Evolutionary conservation across 2,888 invertebrate species (phyloP).

Genomic region (Hyposoter dolosus): DNA sequence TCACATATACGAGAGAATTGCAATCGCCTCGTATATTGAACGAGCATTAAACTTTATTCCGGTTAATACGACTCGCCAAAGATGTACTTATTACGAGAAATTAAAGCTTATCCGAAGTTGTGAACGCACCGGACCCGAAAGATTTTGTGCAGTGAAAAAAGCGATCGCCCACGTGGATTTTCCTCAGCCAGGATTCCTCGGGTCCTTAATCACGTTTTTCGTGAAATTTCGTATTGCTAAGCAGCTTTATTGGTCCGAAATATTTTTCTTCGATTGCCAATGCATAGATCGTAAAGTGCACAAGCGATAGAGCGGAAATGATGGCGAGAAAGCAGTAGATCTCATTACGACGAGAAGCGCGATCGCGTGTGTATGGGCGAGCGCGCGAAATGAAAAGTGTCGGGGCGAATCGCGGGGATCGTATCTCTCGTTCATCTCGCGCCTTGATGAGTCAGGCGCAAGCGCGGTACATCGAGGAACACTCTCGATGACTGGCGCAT

Average conservation of each 20-base stretch:
- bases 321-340: constrained; percentile 55
- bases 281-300: constrained; percentile 17
- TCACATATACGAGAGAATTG: constrained; percentile 28
- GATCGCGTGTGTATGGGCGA: constrained; percentile 33
- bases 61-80: constrained; percentile 10
- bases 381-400: constrained; percentile 66
- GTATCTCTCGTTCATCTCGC: constrained; percentile 61
- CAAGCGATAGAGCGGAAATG: constrained; percentile 9
- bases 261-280: background rate
- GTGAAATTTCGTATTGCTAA: background rate
- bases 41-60: constrained; percentile 45
- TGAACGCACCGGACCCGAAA: background rate
- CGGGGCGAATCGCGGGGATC: constrained; percentile 69
- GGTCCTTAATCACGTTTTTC: background rate
- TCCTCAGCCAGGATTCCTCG: background rate
- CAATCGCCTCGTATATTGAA: constrained; percentile 37
- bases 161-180: background rate
- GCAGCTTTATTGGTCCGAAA: background rate
- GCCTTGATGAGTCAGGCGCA: constrained; percentile 40
- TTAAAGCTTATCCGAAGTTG: constrained; percentile 20
- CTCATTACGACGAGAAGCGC: constrained; percentile 51
- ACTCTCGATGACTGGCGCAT: constrained; percentile 3
- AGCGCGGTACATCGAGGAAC: constrained; percentile 33
- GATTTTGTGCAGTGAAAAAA: background rate
- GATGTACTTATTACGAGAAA: constrained; percentile 54